Conservation (phyloP, 2,113 vertebrate species). For the Albula glossodonta region DNA sequence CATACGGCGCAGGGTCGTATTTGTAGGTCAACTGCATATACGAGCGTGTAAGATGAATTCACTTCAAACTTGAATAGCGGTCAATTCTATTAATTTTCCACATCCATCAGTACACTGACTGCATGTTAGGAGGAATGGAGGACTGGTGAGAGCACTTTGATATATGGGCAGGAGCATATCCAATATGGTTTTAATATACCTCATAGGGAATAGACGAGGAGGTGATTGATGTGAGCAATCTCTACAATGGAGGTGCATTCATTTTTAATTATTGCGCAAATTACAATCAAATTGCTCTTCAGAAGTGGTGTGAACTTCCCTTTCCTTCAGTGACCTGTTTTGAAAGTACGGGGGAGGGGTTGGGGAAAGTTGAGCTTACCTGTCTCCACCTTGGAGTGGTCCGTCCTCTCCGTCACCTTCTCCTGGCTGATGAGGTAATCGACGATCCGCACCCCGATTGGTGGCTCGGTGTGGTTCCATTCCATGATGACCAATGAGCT, state of each 20-base stretch:
- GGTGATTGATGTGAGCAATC: conserved; percentile 3
- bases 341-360: neutral
- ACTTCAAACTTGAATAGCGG: too few relatives aligned
- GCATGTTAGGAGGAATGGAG: neutral
- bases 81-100: neutral
- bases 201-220: neutral
- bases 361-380: conserved; percentile 63
- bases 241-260: neutral
- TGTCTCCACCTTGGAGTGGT: conserved; percentile 96
- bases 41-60: neutral
- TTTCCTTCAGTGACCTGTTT: neutral
- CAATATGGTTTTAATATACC: conserved; percentile 1
- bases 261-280: neutral
- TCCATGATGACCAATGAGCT: conserved; percentile 93
- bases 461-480: conserved; percentile 92
- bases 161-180: neutral
- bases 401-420: conserved; percentile 90
- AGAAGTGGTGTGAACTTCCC: neutral
- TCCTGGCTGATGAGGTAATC: conserved; percentile 98
- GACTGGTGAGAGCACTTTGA: neutral
- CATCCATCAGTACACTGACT: neutral
- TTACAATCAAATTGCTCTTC: neutral
- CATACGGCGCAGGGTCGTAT: neutral
- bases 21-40: neutral
- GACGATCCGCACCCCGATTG: conserved; percentile 89